Evolutionary conservation across 2,797 vertebrate genomes (phyloP), one percentile per base, ranked within the genome.

Genomic region (Neomorphus geoffroyi): DNA sequence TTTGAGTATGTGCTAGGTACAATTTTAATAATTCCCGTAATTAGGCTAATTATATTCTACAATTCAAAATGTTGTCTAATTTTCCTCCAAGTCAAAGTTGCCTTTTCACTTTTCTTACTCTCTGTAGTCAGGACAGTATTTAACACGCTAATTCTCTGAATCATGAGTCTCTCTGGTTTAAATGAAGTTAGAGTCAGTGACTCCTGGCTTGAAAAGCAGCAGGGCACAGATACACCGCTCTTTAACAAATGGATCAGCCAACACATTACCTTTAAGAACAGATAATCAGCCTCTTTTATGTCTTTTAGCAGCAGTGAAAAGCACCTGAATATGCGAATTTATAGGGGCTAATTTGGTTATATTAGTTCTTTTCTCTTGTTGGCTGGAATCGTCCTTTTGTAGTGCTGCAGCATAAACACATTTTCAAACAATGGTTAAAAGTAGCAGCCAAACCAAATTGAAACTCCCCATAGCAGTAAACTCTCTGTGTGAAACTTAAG

Each of bases 21-120:
- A 65, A 85, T 80, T 90, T 87, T 89, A 93, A 85, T 95, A n/a
- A 95, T 64, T 69, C 33, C 33, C 27, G 18, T 92, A 95, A 94
- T 90, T 27, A 94, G 30, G 46, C 79, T 80, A 87, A 89, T 83
- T 89, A 72, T 28, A 80, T 82, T 51, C 57, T 83, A 22, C 50
- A 72, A 83, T 74, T 96, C 67, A 83, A 96, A 92, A 91, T 54
- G 7, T 37, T 78, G 61, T 45, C 19, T 72, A 48, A 86, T 93
- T 89, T 89, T 91, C 80, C 85, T 80, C 57, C 54, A 35, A 51
- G 39, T 71, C 32, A 62, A 94, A 88, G n/a, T 17, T 83, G 37
- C 6, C 45, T 2, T 2, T 85, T 91, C 85, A 16, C 27, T 91
- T 94, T 78, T 87, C 37, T 77, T 70, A 46, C n/a, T 4, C 33